Percentiles rank a stretch among this genome's conserved stretches.
phyloP scores from a whole-genome alignment of 2,888 invertebrate genomes.

The Caenorhabditis panamensis region DNA sequence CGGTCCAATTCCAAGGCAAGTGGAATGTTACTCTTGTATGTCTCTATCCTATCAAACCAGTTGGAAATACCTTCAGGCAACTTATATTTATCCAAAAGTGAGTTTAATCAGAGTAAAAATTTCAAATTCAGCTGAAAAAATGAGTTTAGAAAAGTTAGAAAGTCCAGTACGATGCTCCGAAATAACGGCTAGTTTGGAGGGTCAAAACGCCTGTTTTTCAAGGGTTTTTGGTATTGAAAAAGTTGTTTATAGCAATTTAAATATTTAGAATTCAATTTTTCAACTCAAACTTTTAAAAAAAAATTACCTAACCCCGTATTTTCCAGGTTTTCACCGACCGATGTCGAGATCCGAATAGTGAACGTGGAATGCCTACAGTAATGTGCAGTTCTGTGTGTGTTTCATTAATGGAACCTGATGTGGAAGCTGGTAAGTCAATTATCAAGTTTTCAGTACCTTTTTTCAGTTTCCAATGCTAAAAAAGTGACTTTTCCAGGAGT shows the following conservation, averaged over 20 bases:
- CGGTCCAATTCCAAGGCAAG: conserved; percentile 72
- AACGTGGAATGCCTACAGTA: conserved; percentile 76
- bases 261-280: background rate
- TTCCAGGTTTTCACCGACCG: conserved; percentile 78
- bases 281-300: background rate
- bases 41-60: conserved; percentile 77
- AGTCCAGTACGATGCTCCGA: conserved; percentile 1
- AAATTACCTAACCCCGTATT: background rate
- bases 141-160: too few relatives aligned
- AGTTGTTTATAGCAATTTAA: too few relatives aligned
- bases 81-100: conserved; percentile 78
- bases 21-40: conserved; percentile 80
- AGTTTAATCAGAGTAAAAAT: too few relatives aligned
- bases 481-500: conserved; percentile 72
- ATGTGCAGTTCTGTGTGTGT: conserved; percentile 74
- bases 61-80: conserved; percentile 76
- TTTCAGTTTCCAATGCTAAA: too few relatives aligned
- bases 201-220: conserved; percentile 7
- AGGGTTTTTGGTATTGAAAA: background rate
- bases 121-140: too few relatives aligned
- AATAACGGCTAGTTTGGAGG: background rate
- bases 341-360: conserved; percentile 76
- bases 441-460: background rate
- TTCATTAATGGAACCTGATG: conserved; percentile 78
- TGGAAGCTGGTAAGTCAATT: conserved; percentile 77